Evolutionary conservation across 2,113 vertebrate genomes (phyloP).

Genomic region (Chlorodrepanis virens): DNA sequence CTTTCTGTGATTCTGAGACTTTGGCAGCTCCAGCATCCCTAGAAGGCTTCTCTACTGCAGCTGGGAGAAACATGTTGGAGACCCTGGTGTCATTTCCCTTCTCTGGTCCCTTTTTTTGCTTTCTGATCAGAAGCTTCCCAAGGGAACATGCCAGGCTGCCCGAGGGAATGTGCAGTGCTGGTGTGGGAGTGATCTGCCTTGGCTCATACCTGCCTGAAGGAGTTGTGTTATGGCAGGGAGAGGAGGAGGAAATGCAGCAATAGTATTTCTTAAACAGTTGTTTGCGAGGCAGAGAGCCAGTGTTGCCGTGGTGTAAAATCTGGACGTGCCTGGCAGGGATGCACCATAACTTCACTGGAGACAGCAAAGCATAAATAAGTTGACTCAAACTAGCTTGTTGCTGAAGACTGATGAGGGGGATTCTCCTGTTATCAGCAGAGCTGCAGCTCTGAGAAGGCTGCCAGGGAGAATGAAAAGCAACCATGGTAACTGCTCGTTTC

Average conservation of each 20-base stretch:
- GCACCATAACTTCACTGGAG: background rate
- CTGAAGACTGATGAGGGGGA: background rate
- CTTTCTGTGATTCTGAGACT: background rate
- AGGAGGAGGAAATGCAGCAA: constrained; percentile 20
- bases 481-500: constrained; percentile 16
- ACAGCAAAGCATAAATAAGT: constrained; percentile 31
- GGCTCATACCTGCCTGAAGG: background rate
- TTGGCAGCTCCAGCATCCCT: background rate
- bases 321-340: constrained; percentile 20
- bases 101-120: background rate
- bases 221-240: background rate
- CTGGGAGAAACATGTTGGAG: background rate
- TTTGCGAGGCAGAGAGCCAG: constrained; percentile 37
- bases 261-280: constrained; percentile 36
- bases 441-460: constrained; percentile 1
- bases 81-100: background rate
- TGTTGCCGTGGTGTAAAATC: background rate
- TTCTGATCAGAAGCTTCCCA: background rate
- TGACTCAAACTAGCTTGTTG: background rate
- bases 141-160: background rate
- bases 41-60: background rate
- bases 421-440: constrained; percentile 33
- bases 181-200: background rate
- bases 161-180: background rate
- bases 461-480: constrained; percentile 3